phyloP scores from a whole-genome alignment of 1,140 invertebrate genomes.

The Stenopsyche tienmushanensis region DNA sequence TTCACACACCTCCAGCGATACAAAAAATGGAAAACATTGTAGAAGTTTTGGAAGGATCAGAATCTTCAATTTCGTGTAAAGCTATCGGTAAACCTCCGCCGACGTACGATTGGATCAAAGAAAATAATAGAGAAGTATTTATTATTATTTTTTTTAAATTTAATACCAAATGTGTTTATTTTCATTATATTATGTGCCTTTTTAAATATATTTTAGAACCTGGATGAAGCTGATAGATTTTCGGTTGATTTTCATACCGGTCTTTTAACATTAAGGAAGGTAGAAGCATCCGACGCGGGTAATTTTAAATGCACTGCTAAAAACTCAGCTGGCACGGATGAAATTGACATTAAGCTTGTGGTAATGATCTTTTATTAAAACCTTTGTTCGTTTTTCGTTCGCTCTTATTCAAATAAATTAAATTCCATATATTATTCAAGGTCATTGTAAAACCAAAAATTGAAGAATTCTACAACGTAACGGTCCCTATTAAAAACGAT shows the following conservation, averaged over 20 bases:
- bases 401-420: not conserved
- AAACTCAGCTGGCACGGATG: slow-evolving; percentile 75
- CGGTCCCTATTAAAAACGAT: slow-evolving; percentile 62
- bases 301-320: slow-evolving; percentile 80
- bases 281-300: slow-evolving; percentile 75
- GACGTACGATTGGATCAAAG: slow-evolving; percentile 77
- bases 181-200: not conserved
- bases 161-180: slow-evolving; percentile 1
- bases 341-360: slow-evolving; percentile 62
- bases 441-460: slow-evolving; percentile 79
- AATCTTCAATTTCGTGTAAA: slow-evolving; percentile 70
- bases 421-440: slow-evolving; percentile 43
- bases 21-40: slow-evolving; percentile 57
- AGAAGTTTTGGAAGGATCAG: slow-evolving; percentile 77
- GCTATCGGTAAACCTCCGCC: slow-evolving; percentile 82
- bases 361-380: slow-evolving; percentile 43
- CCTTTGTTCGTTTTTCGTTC: not conserved
- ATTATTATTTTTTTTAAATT: slow-evolving; percentile 9
- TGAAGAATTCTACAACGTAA: slow-evolving; percentile 74
- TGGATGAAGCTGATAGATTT: slow-evolving; percentile 70
- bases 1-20: slow-evolving; percentile 76
- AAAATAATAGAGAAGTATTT: slow-evolving; percentile 57
- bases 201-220: slow-evolving; percentile 54
- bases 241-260: slow-evolving; percentile 70
- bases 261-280: slow-evolving; percentile 70